These are phyloP conservation scores for Styela plicata DNA, from an alignment of 23 tunicate species.

Conservation along the genomic window DNA sequence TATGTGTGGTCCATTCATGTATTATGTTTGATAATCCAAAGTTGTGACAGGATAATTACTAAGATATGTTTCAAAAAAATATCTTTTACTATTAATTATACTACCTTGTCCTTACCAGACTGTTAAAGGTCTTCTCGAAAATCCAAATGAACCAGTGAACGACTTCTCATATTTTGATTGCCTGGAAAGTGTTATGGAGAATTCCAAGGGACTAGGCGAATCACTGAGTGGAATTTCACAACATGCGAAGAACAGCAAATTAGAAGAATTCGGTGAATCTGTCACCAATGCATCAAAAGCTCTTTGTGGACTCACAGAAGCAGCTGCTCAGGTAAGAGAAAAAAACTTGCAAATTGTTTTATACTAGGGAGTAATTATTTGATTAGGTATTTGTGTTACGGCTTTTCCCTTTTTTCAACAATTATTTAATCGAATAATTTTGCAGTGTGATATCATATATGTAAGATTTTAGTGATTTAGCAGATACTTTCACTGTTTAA, in stretches of 20 bases:
- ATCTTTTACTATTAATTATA: no score
- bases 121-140: constrained; percentile 81
- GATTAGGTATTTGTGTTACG: not conserved
- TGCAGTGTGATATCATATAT: no score
- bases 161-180: constrained; percentile 95
- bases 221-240: constrained; percentile 97
- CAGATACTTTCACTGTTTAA: no score
- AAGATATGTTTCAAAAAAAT: no score
- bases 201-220: constrained; percentile 81
- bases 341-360: no score
- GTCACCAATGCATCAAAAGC: constrained; percentile 85
- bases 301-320: constrained; percentile 89
- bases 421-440: no score
- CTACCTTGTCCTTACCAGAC: constrained; percentile 43
- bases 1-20: no score
- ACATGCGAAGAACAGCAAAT: constrained; percentile 86
- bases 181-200: constrained; percentile 89
- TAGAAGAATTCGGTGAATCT: constrained; percentile 89
- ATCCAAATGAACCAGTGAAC: constrained; percentile 93
- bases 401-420: not conserved
- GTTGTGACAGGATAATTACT: no score
- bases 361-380: no score
- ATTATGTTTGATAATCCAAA: no score
- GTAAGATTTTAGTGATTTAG: no score
- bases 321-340: constrained; percentile 86